Percentiles rank a stretch among this genome's conserved stretches.
Evolutionary conservation across 2,888 invertebrate species (phyloP).

Genomic region (Epistrophe eligans): DNA sequence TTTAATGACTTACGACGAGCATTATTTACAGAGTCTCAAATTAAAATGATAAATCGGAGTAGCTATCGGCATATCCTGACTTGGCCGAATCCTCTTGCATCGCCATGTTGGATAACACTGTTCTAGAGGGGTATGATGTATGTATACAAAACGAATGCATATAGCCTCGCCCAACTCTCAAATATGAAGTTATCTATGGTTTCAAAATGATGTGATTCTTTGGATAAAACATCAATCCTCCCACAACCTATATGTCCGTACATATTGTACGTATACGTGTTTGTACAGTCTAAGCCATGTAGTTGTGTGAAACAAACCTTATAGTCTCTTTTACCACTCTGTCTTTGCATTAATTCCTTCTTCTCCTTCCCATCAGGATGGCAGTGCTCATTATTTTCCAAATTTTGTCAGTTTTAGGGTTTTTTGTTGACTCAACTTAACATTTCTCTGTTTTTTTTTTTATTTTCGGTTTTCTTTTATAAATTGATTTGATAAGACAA

Average conservation of each 20-base stretch:
- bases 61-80: conserved; percentile 47
- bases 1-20: conserved; percentile 71
- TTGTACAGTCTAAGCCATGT: conserved; percentile 13
- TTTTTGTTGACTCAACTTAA: conserved; percentile 57
- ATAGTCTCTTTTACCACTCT: neutral
- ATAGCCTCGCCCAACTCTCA: conserved; percentile 12
- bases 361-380: conserved; percentile 36
- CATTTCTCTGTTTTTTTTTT: conserved; percentile 47
- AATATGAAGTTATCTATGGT: conserved; percentile 53
- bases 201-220: conserved; percentile 44
- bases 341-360: conserved; percentile 53
- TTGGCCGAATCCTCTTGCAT: conserved; percentile 46
- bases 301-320: conserved; percentile 22
- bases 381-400: conserved; percentile 67
- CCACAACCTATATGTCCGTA: conserved; percentile 16
- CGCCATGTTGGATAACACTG: conserved; percentile 10
- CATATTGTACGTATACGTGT: conserved; percentile 2
- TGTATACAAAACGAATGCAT: neutral
- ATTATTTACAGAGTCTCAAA: conserved; percentile 71
- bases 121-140: neutral
- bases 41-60: conserved; percentile 74
- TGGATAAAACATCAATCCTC: conserved; percentile 32
- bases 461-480: conserved; percentile 57
- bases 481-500: conserved; percentile 76
- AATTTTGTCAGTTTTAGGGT: conserved; percentile 59